Evolutionary conservation across 2,113 vertebrate species (phyloP).

Genomic region (Halcyon senegalensis): DNA sequence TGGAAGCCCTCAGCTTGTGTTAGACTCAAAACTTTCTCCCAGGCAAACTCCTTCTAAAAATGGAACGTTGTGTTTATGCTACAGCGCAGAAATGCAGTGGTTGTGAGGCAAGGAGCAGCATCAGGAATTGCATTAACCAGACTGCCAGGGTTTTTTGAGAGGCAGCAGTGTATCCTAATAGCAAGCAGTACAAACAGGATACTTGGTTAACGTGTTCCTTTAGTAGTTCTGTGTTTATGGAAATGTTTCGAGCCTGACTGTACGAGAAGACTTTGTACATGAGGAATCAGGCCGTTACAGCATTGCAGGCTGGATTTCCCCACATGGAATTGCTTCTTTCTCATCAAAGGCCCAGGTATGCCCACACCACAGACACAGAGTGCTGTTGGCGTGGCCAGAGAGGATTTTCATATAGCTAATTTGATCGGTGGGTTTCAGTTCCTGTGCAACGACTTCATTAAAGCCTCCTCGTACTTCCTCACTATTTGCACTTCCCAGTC

Average conservation of each 20-base stretch:
- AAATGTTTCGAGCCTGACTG: background rate
- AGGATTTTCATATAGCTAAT: background rate
- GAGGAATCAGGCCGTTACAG: background rate
- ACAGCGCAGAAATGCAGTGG: background rate
- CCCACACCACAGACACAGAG: background rate
- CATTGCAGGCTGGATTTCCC: background rate
- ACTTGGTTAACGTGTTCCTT: background rate
- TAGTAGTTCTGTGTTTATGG: background rate
- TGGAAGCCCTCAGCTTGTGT: constrained; percentile 37
- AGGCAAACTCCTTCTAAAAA: constrained; percentile 58
- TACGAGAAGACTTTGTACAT: background rate
- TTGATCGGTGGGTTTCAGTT: background rate
- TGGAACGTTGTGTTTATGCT: constrained; percentile 31
- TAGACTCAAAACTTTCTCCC: constrained; percentile 65
- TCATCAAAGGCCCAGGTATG: background rate
- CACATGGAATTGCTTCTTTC: background rate
- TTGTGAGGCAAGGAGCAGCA: constrained; percentile 13
- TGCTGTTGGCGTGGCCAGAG: background rate
- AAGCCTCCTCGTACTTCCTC: background rate
- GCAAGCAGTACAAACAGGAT: background rate
- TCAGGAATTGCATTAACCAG: constrained; percentile 1
- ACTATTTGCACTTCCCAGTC: background rate
- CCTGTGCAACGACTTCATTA: background rate
- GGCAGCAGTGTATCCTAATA: background rate
- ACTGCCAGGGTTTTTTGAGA: background rate